These are phyloP conservation scores for Anomalospiza imberbis DNA, from an alignment of 2,797 vertebrate species.

Conservation along the genomic window DNA sequence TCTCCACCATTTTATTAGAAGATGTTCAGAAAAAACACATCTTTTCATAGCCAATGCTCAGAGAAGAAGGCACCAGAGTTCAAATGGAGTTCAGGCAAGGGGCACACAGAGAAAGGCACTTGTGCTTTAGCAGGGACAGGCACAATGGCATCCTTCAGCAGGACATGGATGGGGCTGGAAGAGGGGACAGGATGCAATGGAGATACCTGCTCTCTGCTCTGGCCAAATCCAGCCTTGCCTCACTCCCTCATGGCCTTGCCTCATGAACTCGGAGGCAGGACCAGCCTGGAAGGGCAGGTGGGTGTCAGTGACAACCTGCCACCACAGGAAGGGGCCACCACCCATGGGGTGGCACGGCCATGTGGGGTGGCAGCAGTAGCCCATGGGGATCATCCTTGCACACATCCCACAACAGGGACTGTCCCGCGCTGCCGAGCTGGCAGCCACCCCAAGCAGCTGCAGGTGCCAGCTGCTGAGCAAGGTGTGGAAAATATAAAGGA, in stretches of 20 bases:
- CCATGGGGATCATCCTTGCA: neutral
- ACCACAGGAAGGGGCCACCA: neutral
- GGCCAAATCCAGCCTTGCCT: neutral
- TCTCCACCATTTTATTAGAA: constrained; percentile 52
- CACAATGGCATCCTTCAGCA: neutral
- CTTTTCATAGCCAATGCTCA: neutral
- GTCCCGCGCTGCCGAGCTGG: neutral
- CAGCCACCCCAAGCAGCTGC: neutral
- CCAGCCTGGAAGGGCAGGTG: neutral
- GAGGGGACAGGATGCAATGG: neutral
- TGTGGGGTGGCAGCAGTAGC: neutral
- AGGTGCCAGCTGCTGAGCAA: neutral
- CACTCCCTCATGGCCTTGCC: neutral
- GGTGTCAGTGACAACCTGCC: neutral
- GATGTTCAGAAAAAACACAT: constrained; percentile 17
- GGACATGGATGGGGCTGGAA: neutral
- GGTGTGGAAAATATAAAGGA: neutral
- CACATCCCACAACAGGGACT: neutral
- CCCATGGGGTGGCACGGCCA: neutral
- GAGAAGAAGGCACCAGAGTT: constrained; percentile 8
- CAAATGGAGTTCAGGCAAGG: neutral
- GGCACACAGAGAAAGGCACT: neutral
- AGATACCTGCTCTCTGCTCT: neutral
- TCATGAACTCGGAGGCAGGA: neutral
- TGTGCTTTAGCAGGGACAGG: neutral